A percentile compares a stretch with the other conserved stretches of the same genome.
Evolutionary conservation across 2,888 invertebrate genomes (phyloP).

Genomic region (Drosophila robusta): DNA sequence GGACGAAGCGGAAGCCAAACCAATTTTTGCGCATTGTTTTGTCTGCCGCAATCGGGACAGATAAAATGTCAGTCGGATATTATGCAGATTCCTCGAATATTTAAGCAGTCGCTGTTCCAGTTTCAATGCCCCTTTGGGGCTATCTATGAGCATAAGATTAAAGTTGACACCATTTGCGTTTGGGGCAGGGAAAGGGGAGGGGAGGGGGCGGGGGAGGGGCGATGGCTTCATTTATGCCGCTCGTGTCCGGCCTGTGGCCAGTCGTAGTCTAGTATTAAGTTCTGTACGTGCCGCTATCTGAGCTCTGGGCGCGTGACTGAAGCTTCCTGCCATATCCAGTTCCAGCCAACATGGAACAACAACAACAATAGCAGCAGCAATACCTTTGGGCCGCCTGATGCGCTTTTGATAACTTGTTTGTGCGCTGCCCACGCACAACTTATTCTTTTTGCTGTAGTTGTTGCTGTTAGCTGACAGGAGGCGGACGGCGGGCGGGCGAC

Average conservation of each 20-base stretch:
- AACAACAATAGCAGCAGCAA: slow-evolving; percentile 26
- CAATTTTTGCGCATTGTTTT: slow-evolving; percentile 28
- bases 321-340: slow-evolving; percentile 18
- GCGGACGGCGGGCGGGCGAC: slow-evolving; percentile 25
- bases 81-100: slow-evolving; percentile 51
- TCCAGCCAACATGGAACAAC: background rate
- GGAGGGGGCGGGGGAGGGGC: too few species aligned
- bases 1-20: background rate
- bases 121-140: background rate
- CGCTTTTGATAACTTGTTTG: slow-evolving; percentile 78
- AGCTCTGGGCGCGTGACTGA: slow-evolving; percentile 58
- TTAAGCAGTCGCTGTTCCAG: slow-evolving; percentile 14
- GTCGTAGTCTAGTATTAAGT: slow-evolving; percentile 41
- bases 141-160: slow-evolving; percentile 31
- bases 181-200: background rate
- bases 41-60: slow-evolving; percentile 10
- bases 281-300: slow-evolving; percentile 66
- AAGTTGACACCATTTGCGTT: slow-evolving; percentile 36
- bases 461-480: slow-evolving; percentile 12
- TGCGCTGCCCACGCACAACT: slow-evolving; percentile 31
- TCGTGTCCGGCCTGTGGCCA: slow-evolving; percentile 35
- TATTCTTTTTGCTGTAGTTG: slow-evolving; percentile 37
- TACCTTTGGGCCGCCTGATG: slow-evolving; percentile 52
- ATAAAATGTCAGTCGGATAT: slow-evolving; percentile 27
- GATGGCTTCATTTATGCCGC: slow-evolving; percentile 40